Conservation (phyloP, 2,888 invertebrate species). For the Spisula subtruncata region DNA sequence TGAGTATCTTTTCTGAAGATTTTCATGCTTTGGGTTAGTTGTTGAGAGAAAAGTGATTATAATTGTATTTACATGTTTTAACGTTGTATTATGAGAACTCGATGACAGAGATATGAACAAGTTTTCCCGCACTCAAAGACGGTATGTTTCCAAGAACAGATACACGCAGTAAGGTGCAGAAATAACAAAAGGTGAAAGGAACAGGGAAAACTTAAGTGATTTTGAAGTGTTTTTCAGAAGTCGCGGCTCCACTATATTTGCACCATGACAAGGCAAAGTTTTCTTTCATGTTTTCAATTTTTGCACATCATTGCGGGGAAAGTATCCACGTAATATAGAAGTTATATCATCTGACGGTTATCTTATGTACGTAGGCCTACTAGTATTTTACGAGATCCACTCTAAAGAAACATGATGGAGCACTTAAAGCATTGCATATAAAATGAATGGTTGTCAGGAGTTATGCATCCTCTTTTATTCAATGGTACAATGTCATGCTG, state of each 20-base stretch:
- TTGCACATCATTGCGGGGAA: neutral
- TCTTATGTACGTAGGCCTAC: neutral
- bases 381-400: neutral
- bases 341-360: neutral
- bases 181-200: conserved; percentile 32
- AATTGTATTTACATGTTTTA: conserved; percentile 67
- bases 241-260: neutral
- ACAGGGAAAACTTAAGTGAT: conserved; percentile 6
- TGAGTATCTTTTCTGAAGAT: conserved; percentile 20
- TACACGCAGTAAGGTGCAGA: conserved; percentile 36
- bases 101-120: conserved; percentile 50
- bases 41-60: conserved; percentile 44
- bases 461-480: neutral
- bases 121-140: conserved; percentile 49
- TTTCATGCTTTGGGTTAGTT: conserved; percentile 29
- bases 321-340: neutral
- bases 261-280: neutral
- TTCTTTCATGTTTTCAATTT: conserved; percentile 1
- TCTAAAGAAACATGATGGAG: neutral
- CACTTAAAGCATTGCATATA: conserved; percentile 12
- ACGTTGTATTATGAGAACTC: conserved; percentile 59
- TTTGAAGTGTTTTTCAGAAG: neutral
- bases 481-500: conserved; percentile 16
- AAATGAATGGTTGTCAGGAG: neutral
- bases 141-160: conserved; percentile 33